Conservation (phyloP, 2,888 invertebrate species). For the Laothoe populi region DNA sequence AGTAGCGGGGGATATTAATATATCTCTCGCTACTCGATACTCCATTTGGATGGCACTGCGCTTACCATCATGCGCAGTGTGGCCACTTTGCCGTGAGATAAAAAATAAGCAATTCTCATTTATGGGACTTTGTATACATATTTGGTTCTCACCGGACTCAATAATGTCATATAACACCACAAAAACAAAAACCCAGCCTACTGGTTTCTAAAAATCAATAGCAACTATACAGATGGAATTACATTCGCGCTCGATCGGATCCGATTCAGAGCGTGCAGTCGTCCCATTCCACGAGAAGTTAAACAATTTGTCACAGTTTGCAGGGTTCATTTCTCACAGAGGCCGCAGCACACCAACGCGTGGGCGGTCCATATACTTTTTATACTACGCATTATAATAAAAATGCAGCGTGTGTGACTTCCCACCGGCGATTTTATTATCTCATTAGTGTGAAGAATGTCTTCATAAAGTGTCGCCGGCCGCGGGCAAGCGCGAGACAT, state of each 20-base stretch:
- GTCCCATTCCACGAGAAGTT: constrained; percentile 5
- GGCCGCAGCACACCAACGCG: constrained; percentile 34
- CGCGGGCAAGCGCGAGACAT: constrained; percentile 73
- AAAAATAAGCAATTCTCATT: no score
- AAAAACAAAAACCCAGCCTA: neutral
- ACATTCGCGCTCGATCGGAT: neutral
- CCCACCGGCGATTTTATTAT: constrained; percentile 71
- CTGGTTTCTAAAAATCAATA: neutral
- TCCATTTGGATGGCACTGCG: no score
- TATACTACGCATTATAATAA: constrained; percentile 45
- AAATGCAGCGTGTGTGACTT: constrained; percentile 47
- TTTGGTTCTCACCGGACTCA: neutral
- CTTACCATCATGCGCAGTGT: no score
- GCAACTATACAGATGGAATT: neutral
- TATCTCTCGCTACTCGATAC: no score
- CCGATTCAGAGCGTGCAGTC: neutral
- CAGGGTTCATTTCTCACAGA: constrained; percentile 24
- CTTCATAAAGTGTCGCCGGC: constrained; percentile 77
- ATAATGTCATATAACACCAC: neutral
- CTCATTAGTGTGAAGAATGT: constrained; percentile 78
- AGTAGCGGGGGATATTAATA: no score
- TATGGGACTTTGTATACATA: neutral
- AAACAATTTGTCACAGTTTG: constrained; percentile 25
- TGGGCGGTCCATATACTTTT: constrained; percentile 48
- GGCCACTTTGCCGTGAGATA: no score